A percentile compares a stretch with the other conserved stretches of the same genome.
phyloP scores from a whole-genome alignment of 37 sponge, comb jelly and placozoan genomes.

The Halisarca cf. caerulea region DNA sequence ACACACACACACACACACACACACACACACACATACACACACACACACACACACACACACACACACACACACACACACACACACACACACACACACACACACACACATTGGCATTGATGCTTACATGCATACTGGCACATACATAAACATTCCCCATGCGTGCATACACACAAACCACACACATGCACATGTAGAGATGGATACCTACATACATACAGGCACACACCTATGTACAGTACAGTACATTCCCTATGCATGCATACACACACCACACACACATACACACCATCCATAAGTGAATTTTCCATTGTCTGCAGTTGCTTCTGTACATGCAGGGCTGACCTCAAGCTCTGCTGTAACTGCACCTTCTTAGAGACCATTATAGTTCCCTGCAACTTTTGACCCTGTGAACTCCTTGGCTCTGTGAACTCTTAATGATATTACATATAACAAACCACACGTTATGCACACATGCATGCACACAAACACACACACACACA shows the following conservation, averaged over 20 bases:
- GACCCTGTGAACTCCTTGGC: background rate
- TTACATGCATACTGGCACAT: background rate
- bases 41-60: constrained; percentile 25
- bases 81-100: constrained; percentile 30
- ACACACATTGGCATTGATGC: constrained; percentile 14
- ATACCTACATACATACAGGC: background rate
- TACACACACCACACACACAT: constrained; percentile 18
- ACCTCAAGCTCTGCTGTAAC: constrained; percentile 19
- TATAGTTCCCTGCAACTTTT: background rate
- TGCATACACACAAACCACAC: background rate
- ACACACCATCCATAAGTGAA: constrained; percentile 58
- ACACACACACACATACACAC: constrained; percentile 8
- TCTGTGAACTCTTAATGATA: background rate
- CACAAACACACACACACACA: too few relatives aligned
- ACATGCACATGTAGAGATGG: background rate
- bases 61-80: constrained; percentile 32
- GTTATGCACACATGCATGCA: too few relatives aligned
- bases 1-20: background rate
- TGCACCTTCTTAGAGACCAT: constrained; percentile 26
- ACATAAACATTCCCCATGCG: background rate
- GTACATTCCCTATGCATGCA: background rate
- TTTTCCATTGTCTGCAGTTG: constrained; percentile 62
- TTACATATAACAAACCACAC: too few relatives aligned
- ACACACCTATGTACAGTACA: constrained; percentile 4
- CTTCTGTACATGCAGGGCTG: constrained; percentile 17